These are phyloP conservation scores for Podargus strigoides DNA, from an alignment of 2,797 vertebrate genomes.

Conservation along the genomic window DNA sequence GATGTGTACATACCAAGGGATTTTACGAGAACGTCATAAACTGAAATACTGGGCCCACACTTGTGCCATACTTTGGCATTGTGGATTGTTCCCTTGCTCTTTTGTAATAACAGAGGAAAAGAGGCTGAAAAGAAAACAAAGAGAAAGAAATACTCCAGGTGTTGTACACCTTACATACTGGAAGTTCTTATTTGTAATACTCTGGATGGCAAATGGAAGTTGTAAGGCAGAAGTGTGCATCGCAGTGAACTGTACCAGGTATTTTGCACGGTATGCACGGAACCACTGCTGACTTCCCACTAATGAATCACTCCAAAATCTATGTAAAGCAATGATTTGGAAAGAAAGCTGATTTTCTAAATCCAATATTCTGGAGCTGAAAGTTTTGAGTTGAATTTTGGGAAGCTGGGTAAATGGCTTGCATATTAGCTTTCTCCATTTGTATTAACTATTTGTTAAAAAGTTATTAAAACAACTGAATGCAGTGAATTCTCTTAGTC, in stretches of 20 bases:
- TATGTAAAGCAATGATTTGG: neutral
- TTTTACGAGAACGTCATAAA: neutral
- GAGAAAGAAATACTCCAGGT: fast-evolving
- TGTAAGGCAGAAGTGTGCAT: neutral
- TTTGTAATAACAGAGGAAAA: neutral
- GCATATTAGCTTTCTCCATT: neutral
- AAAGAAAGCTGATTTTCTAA: neutral
- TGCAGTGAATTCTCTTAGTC: neutral
- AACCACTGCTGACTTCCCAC: neutral
- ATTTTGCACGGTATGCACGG: neutral
- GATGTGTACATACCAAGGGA: neutral
- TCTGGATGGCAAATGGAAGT: neutral
- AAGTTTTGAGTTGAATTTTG: neutral
- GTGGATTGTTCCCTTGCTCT: neutral
- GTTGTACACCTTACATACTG: neutral
- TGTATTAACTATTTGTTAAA: neutral
- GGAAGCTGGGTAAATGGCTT: neutral
- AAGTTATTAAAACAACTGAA: neutral
- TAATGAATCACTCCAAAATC: neutral
- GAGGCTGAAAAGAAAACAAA: neutral
- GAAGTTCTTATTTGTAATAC: neutral
- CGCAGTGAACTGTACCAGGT: neutral
- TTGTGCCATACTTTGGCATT: neutral
- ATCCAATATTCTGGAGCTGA: neutral
- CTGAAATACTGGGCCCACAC: neutral